Evolutionary conservation across 2,797 vertebrate genomes (phyloP), one percentile per base, ranked within the genome.

Genomic region (Urosaurus nigricauda): DNA sequence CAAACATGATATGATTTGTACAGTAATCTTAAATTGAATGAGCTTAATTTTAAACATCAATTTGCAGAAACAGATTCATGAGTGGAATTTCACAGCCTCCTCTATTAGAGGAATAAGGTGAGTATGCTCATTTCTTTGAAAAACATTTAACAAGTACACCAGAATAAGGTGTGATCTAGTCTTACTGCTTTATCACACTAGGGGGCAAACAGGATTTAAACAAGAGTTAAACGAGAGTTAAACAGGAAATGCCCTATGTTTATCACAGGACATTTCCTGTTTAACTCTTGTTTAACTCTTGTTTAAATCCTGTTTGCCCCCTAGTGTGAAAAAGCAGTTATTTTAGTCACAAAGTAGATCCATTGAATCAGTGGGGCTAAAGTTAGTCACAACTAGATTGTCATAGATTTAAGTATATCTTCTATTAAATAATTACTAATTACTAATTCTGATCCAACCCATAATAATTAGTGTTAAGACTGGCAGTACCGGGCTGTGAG

Each of bases 31-130:
- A 11, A 73, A 92, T 92, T 92, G 83, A 86, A 85, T 14, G 85
- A 79, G 21, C 21, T 91, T 91, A 3, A 85, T 82, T 75, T 79
- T 13, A 91, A 81, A 78, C 5, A 29, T 86, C 94, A 12, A 37
- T 91, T 91, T 91, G 87, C 94, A 99, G 98, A 99, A 98, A 94
- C 98, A 98, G 87, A 98, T 98, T 93, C 98, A 98, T 1, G 98
- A 99, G 94, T 99, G 99, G 98, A 99, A 99, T 97, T 99, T 99
- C 95, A 98, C 97, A 80, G 97, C 98, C 21, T 97, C 97, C 92
- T 99, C 98, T 90, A 98, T 99, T 94, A 98, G 98, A 95, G 98
- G 98, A 96, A 98, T 99, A 94, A 99, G 98, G 98, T 99, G 95
- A 85, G 96, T 96, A 71, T 81, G 29, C 86, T 40, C 16, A 58